A percentile compares a stretch with the other conserved stretches of the same genome.
phyloP scores from a whole-genome alignment of 1,140 invertebrate genomes.

The Tetramorium alpestre region DNA sequence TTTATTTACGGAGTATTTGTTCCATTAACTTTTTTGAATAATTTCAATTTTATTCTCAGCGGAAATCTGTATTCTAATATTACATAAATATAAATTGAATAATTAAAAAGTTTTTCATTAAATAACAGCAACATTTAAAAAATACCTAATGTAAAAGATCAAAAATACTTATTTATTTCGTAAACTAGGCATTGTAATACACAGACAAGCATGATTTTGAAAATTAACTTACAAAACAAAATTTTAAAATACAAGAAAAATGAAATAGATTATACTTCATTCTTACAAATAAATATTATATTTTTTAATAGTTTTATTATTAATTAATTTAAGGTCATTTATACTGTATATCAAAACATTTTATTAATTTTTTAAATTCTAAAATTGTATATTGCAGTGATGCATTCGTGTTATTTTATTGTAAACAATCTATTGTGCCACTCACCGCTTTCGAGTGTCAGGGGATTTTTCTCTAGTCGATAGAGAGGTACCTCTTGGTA shows the following conservation, averaged over 20 bases:
- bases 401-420: not conserved
- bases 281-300: not conserved
- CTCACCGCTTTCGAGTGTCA: conserved; percentile 77
- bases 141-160: not conserved
- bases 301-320: not conserved
- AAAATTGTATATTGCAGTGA: not conserved
- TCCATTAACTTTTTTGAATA: not conserved
- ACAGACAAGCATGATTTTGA: not conserved
- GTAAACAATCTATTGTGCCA: not conserved
- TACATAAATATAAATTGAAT: not conserved
- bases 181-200: not conserved
- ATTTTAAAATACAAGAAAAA: no score
- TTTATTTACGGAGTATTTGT: not conserved
- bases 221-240: not conserved
- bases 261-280: not conserved
- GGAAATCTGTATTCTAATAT: not conserved
- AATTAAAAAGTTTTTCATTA: not conserved
- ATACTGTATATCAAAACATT: not conserved
- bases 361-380: not conserved
- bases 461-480: conserved; percentile 77
- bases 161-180: not conserved
- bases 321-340: not conserved
- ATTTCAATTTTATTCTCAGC: not conserved
- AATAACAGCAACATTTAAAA: not conserved
- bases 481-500: conserved; percentile 74